A percentile compares a stretch with the other conserved stretches of the same genome.
These are phyloP conservation scores for Acrocephalus scirpaceus DNA, from an alignment of 2,797 vertebrate species.

Conservation along the genomic window DNA sequence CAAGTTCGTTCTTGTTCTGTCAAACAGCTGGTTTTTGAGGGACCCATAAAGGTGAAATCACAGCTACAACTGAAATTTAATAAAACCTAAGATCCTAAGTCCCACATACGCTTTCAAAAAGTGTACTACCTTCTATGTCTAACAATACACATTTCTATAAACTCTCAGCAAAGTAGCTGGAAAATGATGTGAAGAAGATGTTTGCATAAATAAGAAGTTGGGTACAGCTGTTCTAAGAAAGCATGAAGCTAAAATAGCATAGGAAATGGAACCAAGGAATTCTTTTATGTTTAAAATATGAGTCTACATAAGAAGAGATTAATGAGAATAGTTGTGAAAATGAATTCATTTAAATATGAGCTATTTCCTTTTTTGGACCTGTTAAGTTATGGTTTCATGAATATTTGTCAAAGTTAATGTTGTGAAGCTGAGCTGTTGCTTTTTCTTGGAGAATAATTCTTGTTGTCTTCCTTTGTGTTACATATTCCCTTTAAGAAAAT, in stretches of 20 bases:
- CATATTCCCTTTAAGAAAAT: conserved; percentile 48
- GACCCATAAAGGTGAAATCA: background rate
- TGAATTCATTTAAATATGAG: conserved; percentile 58
- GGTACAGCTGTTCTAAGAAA: conserved; percentile 44
- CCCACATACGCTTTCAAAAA: background rate
- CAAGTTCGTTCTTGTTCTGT: background rate
- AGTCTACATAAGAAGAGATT: conserved; percentile 17
- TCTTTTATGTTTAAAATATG: conserved; percentile 54
- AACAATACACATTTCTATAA: background rate
- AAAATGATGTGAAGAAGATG: background rate
- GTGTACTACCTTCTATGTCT: background rate
- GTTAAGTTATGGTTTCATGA: conserved; percentile 37
- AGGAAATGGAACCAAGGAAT: conserved; percentile 34
- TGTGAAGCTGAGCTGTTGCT: conserved; percentile 36
- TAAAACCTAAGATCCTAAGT: background rate
- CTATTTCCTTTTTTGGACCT: conserved; percentile 17
- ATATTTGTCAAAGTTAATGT: conserved; percentile 74
- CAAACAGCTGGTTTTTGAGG: background rate
- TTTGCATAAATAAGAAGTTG: conserved; percentile 30
- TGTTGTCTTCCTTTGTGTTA: conserved; percentile 39
- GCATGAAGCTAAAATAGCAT: conserved; percentile 16
- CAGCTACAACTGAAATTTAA: background rate
- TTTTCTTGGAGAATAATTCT: conserved; percentile 36
- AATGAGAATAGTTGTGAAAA: conserved; percentile 59
- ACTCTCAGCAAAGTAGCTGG: background rate